Conservation (phyloP, 2,888 invertebrate genomes). For the Drosophila prostipennis region DNA sequence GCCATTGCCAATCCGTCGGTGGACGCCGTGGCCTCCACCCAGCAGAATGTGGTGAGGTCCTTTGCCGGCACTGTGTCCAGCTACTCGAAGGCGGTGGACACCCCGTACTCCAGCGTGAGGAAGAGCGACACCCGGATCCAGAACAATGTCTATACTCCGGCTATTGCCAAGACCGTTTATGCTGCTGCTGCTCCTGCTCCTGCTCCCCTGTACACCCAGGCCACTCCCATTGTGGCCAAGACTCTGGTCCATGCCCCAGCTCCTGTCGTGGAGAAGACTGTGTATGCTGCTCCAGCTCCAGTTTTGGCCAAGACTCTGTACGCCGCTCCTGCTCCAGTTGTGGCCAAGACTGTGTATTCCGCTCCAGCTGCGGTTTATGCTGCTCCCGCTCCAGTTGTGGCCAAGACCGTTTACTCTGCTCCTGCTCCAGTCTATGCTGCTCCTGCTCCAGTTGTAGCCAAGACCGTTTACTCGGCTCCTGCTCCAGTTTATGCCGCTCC, state of each 20-base stretch:
- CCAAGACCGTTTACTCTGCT: constrained; percentile 59
- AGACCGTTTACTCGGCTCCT: constrained; percentile 49
- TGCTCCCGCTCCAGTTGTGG: constrained; percentile 73
- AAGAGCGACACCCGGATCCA: constrained; percentile 86
- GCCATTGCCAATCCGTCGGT: constrained; percentile 73
- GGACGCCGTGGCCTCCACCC: constrained; percentile 84
- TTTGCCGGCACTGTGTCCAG: constrained; percentile 86
- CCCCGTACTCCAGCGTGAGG: constrained; percentile 87
- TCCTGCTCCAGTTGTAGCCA: constrained; percentile 53
- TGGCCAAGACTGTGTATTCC: constrained; percentile 60
- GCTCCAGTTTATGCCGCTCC: constrained; percentile 48
- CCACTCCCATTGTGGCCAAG: constrained; percentile 64
- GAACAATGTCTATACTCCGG: constrained; percentile 86
- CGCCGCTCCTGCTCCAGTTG: constrained; percentile 54
- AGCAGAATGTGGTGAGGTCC: constrained; percentile 86
- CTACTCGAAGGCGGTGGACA: constrained; percentile 87
- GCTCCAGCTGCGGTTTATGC: constrained; percentile 52
- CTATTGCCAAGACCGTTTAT: constrained; percentile 74
- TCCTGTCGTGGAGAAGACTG: constrained; percentile 76
- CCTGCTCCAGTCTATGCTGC: constrained; percentile 35
- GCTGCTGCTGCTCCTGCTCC: constrained; percentile 77
- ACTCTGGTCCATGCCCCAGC: constrained; percentile 52
- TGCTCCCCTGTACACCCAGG: constrained; percentile 71
- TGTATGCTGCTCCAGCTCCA: constrained; percentile 63
- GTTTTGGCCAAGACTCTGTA: constrained; percentile 72